Evolutionary conservation across 2,113 vertebrate species (phyloP), one percentile per base, ranked within the genome.

Genomic region (Odontophorus gujanensis): DNA sequence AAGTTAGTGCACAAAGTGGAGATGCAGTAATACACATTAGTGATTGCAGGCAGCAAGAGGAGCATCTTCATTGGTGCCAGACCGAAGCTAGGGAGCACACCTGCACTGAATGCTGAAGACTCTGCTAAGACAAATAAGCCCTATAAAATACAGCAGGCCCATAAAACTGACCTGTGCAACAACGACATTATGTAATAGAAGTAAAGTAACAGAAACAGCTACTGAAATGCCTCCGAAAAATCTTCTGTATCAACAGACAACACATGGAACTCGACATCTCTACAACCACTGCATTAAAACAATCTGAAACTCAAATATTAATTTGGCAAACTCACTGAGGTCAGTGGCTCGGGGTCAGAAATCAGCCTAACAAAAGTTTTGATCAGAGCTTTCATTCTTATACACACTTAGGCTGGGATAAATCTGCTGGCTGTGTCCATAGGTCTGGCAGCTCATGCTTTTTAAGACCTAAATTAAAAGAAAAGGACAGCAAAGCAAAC

Each of bases 311-410:
- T 61, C 26, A 43, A 93, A 84, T 47, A 95, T 73, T 90, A 86
- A 97, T 34, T 87, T 53, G 34, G 58, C 30, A 57, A 89, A 45
- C n/a, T 53, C 53, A 42, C 40, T 36, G 40, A 81, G 68, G n/a
- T 36, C 71, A 0, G 0, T 17, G 40, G 32, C 55, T 53, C 26
- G 6, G 72, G 42, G 38, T 83, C 28, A 16, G 45, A 53, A 73
- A 38, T 48, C 63, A 77, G 53, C 36, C 53, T 80, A 40, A 14
- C 71, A 73, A 30, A 92, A 67, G 18, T 22, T 63, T n/a, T 65
- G 66, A n/a, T 72, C 12, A 74, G 53, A 89, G 53, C 34, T 81
- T 34, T 71, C 14, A 57, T 30, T 40, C 81, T 79, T 32, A 34
- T 11, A 61, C 11, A 13, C 73, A 26, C 87, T 77, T 83, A 48